phyloP scores from a whole-genome alignment of 2,797 vertebrate genomes.

The Vespertilio murinus region DNA sequence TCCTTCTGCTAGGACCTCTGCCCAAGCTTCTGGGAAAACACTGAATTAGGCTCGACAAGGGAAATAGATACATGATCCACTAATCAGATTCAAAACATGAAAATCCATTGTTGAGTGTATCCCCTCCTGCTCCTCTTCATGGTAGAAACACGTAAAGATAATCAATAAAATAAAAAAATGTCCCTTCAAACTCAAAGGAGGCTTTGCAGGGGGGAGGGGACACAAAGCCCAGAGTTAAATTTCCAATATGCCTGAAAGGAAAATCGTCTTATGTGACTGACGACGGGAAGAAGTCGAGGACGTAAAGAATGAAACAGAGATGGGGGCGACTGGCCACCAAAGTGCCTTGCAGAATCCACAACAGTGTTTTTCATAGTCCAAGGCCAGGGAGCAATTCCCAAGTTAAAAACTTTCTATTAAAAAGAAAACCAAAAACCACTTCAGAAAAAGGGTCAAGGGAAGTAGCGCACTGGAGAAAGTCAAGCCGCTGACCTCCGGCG shows the following conservation, averaged over 20 bases:
- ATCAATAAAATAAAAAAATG: slow-evolving; percentile 32
- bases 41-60: not conserved
- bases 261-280: slow-evolving; percentile 55
- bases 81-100: slow-evolving; percentile 40
- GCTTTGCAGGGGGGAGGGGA: not conserved
- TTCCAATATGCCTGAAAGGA: slow-evolving; percentile 44
- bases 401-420: slow-evolving; percentile 67
- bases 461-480: slow-evolving; percentile 69
- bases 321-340: slow-evolving; percentile 73
- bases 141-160: slow-evolving; percentile 30
- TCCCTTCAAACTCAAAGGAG: slow-evolving; percentile 51
- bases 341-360: slow-evolving; percentile 58
- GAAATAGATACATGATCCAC: not conserved
- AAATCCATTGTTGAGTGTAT: not conserved
- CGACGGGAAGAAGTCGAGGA: slow-evolving; percentile 69
- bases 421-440: slow-evolving; percentile 56
- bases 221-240: slow-evolving; percentile 9
- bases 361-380: slow-evolving; percentile 69
- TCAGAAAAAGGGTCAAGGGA: slow-evolving; percentile 37
- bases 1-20: slow-evolving; percentile 56
- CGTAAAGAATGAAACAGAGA: slow-evolving; percentile 68
- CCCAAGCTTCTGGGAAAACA: slow-evolving; percentile 50
- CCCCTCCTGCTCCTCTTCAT: slow-evolving; percentile 38
- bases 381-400: slow-evolving; percentile 55
- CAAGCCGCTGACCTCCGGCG: slow-evolving; percentile 96